Conservation (phyloP, 2,888 invertebrate species). For the Hirudinaria manillensis region DNA sequence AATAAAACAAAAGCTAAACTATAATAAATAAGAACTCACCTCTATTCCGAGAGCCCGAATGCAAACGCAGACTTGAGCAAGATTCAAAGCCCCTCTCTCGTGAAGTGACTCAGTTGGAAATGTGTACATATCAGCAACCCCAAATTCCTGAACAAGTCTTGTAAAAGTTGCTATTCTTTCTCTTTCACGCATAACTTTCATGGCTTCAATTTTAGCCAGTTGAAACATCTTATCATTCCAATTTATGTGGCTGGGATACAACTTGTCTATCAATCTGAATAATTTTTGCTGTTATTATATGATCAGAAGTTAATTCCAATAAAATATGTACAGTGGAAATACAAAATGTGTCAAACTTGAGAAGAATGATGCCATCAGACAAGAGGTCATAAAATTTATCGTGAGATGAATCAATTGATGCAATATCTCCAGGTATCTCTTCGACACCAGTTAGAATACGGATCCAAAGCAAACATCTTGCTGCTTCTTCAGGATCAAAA, state of each 20-base stretch:
- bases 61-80: slow-evolving; percentile 40
- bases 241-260: slow-evolving; percentile 37
- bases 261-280: slow-evolving; percentile 38
- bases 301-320: background rate
- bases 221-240: slow-evolving; percentile 40
- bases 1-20: background rate
- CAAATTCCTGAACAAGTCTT: slow-evolving; percentile 36
- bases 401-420: slow-evolving; percentile 31
- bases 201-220: slow-evolving; percentile 39
- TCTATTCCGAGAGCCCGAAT: slow-evolving; percentile 39
- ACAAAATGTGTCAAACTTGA: slow-evolving; percentile 32
- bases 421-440: slow-evolving; percentile 33
- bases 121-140: slow-evolving; percentile 37
- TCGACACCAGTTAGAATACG: slow-evolving; percentile 32
- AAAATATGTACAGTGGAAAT: background rate
- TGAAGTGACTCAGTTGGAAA: slow-evolving; percentile 41
- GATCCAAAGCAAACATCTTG: slow-evolving; percentile 39
- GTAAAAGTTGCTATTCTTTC: slow-evolving; percentile 29
- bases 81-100: slow-evolving; percentile 38
- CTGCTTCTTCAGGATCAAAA: slow-evolving; percentile 37
- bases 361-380: slow-evolving; percentile 37
- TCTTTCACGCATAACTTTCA: slow-evolving; percentile 25
- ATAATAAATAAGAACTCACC: slow-evolving; percentile 27
- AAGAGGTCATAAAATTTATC: slow-evolving; percentile 37
- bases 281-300: background rate